Evolutionary conservation across 2,888 invertebrate genomes (phyloP), one percentile per base, ranked within the genome.

Genomic region (Ochropleura leucogaster): DNA sequence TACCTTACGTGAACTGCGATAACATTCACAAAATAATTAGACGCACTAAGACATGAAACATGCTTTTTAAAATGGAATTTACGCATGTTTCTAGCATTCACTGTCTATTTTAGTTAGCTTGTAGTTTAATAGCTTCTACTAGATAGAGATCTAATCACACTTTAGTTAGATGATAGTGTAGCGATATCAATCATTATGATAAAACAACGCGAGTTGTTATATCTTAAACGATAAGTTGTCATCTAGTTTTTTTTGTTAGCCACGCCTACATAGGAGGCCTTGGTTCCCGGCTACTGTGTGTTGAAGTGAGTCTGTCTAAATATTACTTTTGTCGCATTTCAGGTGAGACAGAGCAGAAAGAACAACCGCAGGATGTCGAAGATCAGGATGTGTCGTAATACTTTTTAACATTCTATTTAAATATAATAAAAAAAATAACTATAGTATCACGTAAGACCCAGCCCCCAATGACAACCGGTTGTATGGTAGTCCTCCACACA

Each of bases 301-400:
- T 30, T 44, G 30, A 55, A 44, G 16, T 60, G 40, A 47, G 62
- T 66, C 62, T 47, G 57, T 60, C 68, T 84, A 80, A 84, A 46
- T 18, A 16, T 46, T 12, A 18, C 47, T 1, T 68, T 84, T 75
- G 40, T 82, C 63, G 44, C 40, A 18, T 97, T 97, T 51, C 96
- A 98, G 98, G 98, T 93, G 98, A 98, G 94, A 98, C 98, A 87
- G 99, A 99, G 97, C 98, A 98, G 92, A 99, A 98, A 97, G 98
- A 98, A 96, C 98, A 98, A 96, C 97, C 98, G 95, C 98, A 98
- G 96, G 99, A 99, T 96, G 98, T 98, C 93, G 99, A 99, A 96
- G 99, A 99, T 96, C 99, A 99, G 97, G 99, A 99, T 97, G 98
- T 98, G 97, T 99, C 99, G 98, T 99, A 99, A 99, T 98, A 93